phyloP scores from a whole-genome alignment of 2,888 invertebrate genomes.

The Barypeithes pellucidus region DNA sequence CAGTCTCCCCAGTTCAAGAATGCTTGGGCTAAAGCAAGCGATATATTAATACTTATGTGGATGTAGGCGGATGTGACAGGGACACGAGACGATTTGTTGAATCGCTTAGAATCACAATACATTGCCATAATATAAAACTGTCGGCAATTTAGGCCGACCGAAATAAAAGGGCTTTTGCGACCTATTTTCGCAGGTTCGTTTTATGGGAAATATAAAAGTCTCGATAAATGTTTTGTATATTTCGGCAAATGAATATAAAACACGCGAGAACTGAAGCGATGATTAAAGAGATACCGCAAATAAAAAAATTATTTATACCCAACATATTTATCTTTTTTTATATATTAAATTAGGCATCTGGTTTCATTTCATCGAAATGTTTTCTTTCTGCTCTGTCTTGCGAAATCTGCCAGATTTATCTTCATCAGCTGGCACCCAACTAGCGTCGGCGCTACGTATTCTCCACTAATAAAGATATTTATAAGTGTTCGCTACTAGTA shows the following conservation, averaged over 20 bases:
- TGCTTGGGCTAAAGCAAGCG: slow-evolving; percentile 11
- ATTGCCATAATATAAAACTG: slow-evolving; percentile 3
- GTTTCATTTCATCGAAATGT: too few species aligned
- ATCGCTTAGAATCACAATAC: slow-evolving; percentile 18
- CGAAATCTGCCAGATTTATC: too few species aligned
- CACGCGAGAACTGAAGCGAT: neutral
- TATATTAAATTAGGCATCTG: too few species aligned
- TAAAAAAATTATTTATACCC: too few species aligned
- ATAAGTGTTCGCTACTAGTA: too few species aligned
- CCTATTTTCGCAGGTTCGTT: slow-evolving; percentile 2
- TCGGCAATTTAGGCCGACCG: neutral
- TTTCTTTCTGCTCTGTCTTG: too few species aligned
- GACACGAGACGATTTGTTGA: slow-evolving; percentile 23
- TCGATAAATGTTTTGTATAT: neutral
- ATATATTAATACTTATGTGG: slow-evolving; percentile 27
- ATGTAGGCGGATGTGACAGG: slow-evolving; percentile 33
- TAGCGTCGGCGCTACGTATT: too few species aligned
- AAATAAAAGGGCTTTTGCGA: slow-evolving; percentile 4
- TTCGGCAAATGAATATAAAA: neutral
- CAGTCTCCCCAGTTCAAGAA: neutral
- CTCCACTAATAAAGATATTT: too few species aligned
- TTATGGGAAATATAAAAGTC: neutral
- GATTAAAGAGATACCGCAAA: too few species aligned
- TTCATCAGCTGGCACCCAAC: too few species aligned
- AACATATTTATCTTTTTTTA: too few species aligned